These are phyloP conservation scores for Drosophila prolongata DNA, from an alignment of 2,888 invertebrate species.

Conservation along the genomic window DNA sequence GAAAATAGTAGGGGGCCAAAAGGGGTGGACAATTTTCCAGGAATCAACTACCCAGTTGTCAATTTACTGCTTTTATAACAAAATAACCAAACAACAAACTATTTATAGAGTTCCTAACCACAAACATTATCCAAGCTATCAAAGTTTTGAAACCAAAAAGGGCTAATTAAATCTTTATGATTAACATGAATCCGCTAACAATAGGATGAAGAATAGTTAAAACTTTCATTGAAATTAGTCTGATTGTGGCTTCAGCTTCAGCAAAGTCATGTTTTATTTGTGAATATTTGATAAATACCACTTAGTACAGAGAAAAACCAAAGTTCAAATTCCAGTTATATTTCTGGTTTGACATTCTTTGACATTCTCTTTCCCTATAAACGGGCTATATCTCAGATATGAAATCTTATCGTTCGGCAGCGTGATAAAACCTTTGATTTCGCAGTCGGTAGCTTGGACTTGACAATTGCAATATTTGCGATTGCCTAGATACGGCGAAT, in stretches of 20 bases:
- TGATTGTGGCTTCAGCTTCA: too few relatives aligned
- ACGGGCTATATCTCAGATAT: conserved; percentile 43
- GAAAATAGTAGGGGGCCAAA: not conserved
- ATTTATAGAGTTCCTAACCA: too few relatives aligned
- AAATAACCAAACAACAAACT: not conserved
- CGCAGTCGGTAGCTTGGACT: conserved; percentile 33
- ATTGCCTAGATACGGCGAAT: conserved; percentile 7
- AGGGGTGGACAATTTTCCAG: not conserved
- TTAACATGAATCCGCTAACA: conserved; percentile 1
- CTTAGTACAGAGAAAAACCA: not conserved
- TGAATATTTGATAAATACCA: not conserved
- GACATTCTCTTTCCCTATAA: conserved; percentile 27
- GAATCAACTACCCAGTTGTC: not conserved
- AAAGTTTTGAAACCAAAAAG: not conserved
- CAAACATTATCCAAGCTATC: too few relatives aligned
- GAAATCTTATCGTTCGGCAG: conserved; percentile 48
- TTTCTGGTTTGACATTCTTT: conserved; percentile 25
- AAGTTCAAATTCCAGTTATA: not conserved
- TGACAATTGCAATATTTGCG: conserved; percentile 16
- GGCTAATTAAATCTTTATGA: not conserved
- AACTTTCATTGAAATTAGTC: not conserved
- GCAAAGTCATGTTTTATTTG: not conserved
- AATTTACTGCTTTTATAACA: not conserved
- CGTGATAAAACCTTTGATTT: conserved; percentile 39
- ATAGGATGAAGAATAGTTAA: not conserved